Evolutionary conservation across 2,797 vertebrate genomes (phyloP).

Genomic region (Philypnodon macrostomus): DNA sequence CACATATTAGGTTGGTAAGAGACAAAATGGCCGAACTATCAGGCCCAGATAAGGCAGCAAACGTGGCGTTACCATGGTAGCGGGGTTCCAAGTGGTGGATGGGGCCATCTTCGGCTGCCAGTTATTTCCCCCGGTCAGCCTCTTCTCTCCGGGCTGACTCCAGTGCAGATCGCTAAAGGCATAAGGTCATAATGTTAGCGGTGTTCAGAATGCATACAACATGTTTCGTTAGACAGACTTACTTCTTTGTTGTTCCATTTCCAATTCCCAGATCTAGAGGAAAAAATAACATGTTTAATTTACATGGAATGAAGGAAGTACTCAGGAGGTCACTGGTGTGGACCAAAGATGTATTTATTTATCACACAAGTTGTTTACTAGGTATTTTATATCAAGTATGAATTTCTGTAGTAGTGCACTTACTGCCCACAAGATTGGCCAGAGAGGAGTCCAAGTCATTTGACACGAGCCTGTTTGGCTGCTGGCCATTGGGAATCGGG

Average conservation of each 20-base stretch:
- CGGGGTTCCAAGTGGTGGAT: conserved; percentile 93
- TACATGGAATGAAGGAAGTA: no score
- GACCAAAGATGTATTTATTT: no score
- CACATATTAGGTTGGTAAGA: conserved; percentile 77
- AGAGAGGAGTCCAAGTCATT: conserved; percentile 94
- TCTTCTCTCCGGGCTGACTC: conserved; percentile 96
- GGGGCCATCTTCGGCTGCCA: conserved; percentile 94
- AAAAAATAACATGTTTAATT: conserved; percentile 29
- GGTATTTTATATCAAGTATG: not conserved
- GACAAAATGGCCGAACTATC: not conserved
- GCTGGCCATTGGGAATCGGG: conserved; percentile 80
- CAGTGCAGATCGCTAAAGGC: conserved; percentile 89
- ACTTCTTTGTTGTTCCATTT: conserved; percentile 93
- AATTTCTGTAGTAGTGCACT: conserved; percentile 50
- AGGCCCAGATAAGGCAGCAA: not conserved
- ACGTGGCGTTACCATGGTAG: conserved; percentile 84
- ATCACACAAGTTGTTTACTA: no score
- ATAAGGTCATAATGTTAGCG: conserved; percentile 1
- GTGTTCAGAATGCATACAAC: not conserved
- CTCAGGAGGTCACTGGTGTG: no score
- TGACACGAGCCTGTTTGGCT: conserved; percentile 87
- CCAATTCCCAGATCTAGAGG: conserved; percentile 89
- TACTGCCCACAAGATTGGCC: conserved; percentile 96
- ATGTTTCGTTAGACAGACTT: conserved; percentile 50
- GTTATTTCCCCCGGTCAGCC: conserved; percentile 91